Conservation (phyloP, 2,113 vertebrate species). For the Zingel zingel region DNA sequence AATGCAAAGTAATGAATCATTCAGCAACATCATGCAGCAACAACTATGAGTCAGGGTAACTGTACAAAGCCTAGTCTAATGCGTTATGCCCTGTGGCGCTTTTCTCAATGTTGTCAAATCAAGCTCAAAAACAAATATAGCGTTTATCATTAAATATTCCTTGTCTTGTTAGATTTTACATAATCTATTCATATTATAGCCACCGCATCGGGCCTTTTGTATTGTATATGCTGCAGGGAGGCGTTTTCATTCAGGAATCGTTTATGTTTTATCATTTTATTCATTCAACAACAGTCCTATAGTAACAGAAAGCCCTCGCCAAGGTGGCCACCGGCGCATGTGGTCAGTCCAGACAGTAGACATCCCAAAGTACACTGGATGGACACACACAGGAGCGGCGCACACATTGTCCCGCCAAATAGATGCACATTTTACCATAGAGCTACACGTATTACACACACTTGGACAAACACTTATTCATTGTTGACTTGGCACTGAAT, state of each 20-base stretch:
- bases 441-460: not conserved
- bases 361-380: conserved; percentile 48
- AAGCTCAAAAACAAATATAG: conserved; percentile 10
- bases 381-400: not conserved
- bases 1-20: conserved; percentile 26
- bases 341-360: conserved; percentile 67
- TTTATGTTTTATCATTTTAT: not conserved
- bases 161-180: not conserved
- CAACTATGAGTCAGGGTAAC: conserved; percentile 41
- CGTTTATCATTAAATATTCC: conserved; percentile 38
- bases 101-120: conserved; percentile 12
- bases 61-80: conserved; percentile 53
- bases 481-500: not conserved
- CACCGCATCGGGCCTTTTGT: no score
- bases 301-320: conserved; percentile 9
- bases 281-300: not conserved
- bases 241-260: not conserved
- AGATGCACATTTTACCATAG: conserved; percentile 6
- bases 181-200: not conserved
- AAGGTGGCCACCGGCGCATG: conserved; percentile 47
- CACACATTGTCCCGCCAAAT: conserved; percentile 23
- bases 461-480: not conserved
- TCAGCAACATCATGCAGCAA: conserved; percentile 39
- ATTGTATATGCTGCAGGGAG: not conserved
- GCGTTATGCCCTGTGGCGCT: conserved; percentile 37